Percentiles rank a stretch among this genome's conserved stretches.
These are phyloP conservation scores for Halichondria panicea DNA, from an alignment of 37 sponge, comb jelly and placozoan genomes.

Conservation along the genomic window DNA sequence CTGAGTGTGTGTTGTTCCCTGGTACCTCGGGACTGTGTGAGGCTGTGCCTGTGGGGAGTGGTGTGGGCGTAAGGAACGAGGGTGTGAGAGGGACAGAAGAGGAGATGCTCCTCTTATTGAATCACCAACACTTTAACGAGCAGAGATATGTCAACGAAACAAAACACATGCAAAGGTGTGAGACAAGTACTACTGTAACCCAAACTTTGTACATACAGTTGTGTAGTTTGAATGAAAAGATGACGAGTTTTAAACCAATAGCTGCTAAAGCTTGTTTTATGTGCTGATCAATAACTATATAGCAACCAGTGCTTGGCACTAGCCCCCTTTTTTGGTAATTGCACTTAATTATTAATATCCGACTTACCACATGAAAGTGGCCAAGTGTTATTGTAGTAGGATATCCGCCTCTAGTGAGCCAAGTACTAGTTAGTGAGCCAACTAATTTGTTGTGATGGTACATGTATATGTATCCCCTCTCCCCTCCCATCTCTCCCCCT, in stretches of 20 bases:
- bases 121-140: constrained; percentile 43
- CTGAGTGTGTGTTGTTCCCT: constrained; percentile 68
- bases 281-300: too few relatives aligned
- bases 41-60: constrained; percentile 30
- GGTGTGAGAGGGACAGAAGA: constrained; percentile 11
- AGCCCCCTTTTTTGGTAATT: not conserved
- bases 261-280: too few relatives aligned
- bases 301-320: too few relatives aligned
- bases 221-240: not conserved
- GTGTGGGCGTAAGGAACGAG: too few relatives aligned
- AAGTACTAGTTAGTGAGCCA: not conserved
- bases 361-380: not conserved
- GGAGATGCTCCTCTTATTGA: constrained; percentile 22
- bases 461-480: constrained; percentile 4
- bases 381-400: too few relatives aligned
- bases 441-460: not conserved
- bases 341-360: not conserved
- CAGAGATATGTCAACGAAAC: constrained; percentile 16
- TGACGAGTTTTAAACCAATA: too few relatives aligned
- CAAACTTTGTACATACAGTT: not conserved
- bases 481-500: not conserved
- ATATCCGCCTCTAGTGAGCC: too few relatives aligned
- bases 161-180: constrained; percentile 38
- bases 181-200: too few relatives aligned
- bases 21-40: constrained; percentile 39